Evolutionary conservation across 1,140 invertebrate species (phyloP), one percentile per base, ranked within the genome.

Genomic region (Marisa cornuarietis): DNA sequence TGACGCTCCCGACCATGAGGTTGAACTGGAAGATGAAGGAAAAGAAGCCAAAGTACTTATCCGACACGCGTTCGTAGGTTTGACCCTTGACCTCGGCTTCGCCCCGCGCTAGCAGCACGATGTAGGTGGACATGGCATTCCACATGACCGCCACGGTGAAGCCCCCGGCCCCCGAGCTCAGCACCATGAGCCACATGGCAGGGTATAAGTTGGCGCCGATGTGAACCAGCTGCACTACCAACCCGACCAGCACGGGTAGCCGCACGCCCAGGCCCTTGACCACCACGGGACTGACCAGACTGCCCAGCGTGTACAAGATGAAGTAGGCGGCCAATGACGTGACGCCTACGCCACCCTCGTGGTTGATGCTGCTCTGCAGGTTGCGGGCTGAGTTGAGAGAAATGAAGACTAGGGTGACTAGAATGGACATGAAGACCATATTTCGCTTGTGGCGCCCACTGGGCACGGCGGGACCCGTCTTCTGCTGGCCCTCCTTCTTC

Each of bases 361-460:
- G 81, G 79, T 88, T 87, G 31, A 90, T 58, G 75, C 89, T 90
- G 81, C 86, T 89, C 81, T 89, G 87, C 24, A 90, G 82, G 73
- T 88, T 89, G 13, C 88, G 76, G n/a, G 89, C 75, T 0, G 87
- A 85, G 5, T 83, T 81, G 76, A 84, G 84, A 11, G 89, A 84
- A 58, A 84, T 85, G 79, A 84, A 85, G 31, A 87, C 78, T 5
- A 88, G 76, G 71, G 86, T 81, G 72, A 88, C 83, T 62, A 83
- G 71, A 7, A 88, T 66, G 63, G 86, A 82, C 8, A 87, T 77
- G 24, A 81, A 72, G 49, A 88, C 71, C n/a, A 87, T 69, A 58
- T 87, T 87, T 16, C 81, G 83, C 31, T 78, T 82, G 61, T 87
- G 82, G 20, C 82, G 81, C 11, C 74, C 77, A 58, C 82, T 83